Conservation (phyloP, 2,113 vertebrate genomes). For the Dasyornis broadbenti region DNA sequence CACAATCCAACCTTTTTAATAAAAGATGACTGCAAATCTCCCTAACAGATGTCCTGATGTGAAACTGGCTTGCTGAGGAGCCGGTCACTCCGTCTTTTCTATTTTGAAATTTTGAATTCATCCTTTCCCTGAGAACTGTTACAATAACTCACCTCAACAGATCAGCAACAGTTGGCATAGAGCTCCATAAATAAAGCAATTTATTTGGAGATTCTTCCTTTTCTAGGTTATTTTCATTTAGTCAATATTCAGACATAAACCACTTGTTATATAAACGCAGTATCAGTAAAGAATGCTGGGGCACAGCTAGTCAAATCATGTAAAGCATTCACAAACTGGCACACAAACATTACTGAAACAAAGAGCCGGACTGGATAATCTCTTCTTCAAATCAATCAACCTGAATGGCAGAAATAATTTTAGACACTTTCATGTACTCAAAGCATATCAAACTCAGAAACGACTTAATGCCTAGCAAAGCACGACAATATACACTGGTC, state of each 20-base stretch:
- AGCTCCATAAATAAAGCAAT: background rate
- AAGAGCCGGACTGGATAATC: background rate
- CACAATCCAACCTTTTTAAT: background rate
- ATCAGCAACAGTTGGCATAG: background rate
- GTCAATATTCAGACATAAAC: background rate
- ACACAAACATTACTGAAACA: background rate
- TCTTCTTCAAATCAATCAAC: background rate
- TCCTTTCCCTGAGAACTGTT: background rate
- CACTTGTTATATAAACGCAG: background rate
- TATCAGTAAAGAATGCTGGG: background rate
- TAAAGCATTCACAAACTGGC: background rate
- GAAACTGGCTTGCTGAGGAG: background rate
- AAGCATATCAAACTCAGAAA: background rate
- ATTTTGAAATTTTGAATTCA: background rate
- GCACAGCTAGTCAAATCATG: background rate
- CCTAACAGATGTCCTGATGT: background rate
- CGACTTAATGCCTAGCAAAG: background rate
- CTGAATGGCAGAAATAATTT: background rate
- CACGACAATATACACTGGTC: background rate
- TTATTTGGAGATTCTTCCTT: background rate
- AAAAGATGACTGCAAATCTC: background rate
- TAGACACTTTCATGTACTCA: background rate
- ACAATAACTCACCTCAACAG: background rate
- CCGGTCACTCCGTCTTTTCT: background rate
- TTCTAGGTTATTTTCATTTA: background rate